Evolutionary conservation across 2,888 invertebrate species (phyloP), one percentile per base, ranked within the genome.

Genomic region (Ectobius pallidus): DNA sequence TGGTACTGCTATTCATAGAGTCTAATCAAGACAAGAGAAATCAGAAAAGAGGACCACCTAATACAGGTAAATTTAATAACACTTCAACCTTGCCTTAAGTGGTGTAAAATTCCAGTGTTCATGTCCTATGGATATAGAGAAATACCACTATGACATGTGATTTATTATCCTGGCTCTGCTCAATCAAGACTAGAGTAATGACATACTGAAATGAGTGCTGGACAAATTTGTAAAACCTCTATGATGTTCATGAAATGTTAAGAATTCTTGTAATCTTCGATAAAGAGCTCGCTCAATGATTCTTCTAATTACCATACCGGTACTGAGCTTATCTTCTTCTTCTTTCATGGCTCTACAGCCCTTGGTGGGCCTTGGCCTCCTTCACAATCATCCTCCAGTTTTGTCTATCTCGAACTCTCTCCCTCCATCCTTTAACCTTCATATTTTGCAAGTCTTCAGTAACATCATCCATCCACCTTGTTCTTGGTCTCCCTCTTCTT

Each of bases 1-100:
- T 92, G 65, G 79, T 86, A 1, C 80, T 91, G 74, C 85, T 91
- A 74, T 89, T 89, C 80, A 78, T 86, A 63, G 86, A 88, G 78
- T 89, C 88, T 32, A 87, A 88, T 81, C 82, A 85, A 79, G 87
- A 88, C 80, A 89, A 89, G 81, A 84, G 78, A 34, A 79, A 82
- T 25, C 87, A 87, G 80, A 85, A 85, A 78, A 84, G 88, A 63
- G 87, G 86, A 77, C 88, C 89, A 7, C 89, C 89, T 1, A 83
- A 86, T 79, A 87, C 88, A 77, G 89, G 89, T 82, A 77, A 76
- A 77, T 71, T 52, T 18, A 52, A 52, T 52, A 20, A n/a, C n/a
- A n/a, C n/a, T n/a, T n/a, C n/a, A n/a, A n/a, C n/a, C n/a, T n/a
- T n/a, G n/a, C n/a, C n/a, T n/a, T n/a, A n/a, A 1, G 22, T 1